phyloP scores from a whole-genome alignment of 2,797 vertebrate species.

The Eupleurogrammus muticus region DNA sequence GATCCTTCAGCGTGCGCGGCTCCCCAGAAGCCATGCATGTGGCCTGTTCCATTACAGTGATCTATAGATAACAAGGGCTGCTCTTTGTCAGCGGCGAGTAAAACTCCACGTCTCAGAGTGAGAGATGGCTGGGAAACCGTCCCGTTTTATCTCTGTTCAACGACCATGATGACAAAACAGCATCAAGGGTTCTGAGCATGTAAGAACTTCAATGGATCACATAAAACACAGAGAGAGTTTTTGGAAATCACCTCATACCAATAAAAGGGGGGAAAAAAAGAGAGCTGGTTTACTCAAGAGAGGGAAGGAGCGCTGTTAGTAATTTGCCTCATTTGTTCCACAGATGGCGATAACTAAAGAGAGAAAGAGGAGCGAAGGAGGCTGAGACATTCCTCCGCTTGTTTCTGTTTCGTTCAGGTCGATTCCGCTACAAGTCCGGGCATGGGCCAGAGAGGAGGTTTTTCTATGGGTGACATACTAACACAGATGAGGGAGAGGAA shows the following conservation, averaged over 20 bases:
- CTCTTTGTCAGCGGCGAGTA: conserved; percentile 62
- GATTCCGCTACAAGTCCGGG: conserved; percentile 66
- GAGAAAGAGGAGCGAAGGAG: conserved; percentile 48
- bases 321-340: conserved; percentile 78
- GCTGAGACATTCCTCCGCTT: conserved; percentile 66
- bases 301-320: conserved; percentile 65
- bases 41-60: conserved; percentile 69
- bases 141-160: conserved; percentile 70
- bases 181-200: conserved; percentile 50
- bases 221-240: conserved; percentile 61
- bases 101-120: conserved; percentile 61
- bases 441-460: conserved; percentile 46
- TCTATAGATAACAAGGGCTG: conserved; percentile 67
- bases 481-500: conserved; percentile 54
- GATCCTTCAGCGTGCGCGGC: conserved; percentile 54
- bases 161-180: conserved; percentile 66
- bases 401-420: conserved; percentile 67
- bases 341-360: conserved; percentile 72
- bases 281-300: conserved; percentile 57
- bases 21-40: conserved; percentile 60
- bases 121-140: conserved; percentile 47
- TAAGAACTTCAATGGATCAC: conserved; percentile 71
- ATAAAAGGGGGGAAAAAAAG: conserved; percentile 9
- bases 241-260: conserved; percentile 76
- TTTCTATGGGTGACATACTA: conserved; percentile 63